Conservation (phyloP, 2,113 vertebrate species). For the Zosterops hypoxanthus region DNA sequence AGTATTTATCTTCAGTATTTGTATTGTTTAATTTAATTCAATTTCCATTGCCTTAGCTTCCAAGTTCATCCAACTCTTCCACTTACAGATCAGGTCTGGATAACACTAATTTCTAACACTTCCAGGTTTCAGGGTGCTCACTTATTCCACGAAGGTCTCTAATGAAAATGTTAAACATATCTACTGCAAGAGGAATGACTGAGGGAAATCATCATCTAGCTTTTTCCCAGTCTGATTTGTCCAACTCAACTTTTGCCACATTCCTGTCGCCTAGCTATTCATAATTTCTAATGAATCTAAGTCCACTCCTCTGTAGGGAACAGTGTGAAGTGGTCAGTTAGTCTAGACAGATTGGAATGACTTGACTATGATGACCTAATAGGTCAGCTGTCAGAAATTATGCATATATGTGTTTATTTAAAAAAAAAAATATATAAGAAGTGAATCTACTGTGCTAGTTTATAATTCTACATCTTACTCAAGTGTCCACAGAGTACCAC, state of each 20-base stretch:
- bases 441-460: not conserved
- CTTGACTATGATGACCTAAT: not conserved
- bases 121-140: not conserved
- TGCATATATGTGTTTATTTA: not conserved
- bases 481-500: not conserved
- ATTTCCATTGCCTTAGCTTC: not conserved
- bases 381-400: not conserved
- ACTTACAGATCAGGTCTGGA: not conserved
- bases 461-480: not conserved
- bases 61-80: not conserved
- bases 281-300: not conserved
- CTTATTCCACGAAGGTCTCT: not conserved
- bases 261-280: not conserved
- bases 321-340: not conserved
- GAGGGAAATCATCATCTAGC: not conserved
- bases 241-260: not conserved
- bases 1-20: not conserved
- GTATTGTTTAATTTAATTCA: not conserved
- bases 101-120: not conserved
- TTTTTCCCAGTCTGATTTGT: not conserved
- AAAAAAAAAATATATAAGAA: not conserved
- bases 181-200: not conserved
- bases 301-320: not conserved
- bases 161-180: not conserved
- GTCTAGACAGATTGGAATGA: not conserved